phyloP scores from a whole-genome alignment of 2,113 vertebrate species.

The Marmota monax region DNA sequence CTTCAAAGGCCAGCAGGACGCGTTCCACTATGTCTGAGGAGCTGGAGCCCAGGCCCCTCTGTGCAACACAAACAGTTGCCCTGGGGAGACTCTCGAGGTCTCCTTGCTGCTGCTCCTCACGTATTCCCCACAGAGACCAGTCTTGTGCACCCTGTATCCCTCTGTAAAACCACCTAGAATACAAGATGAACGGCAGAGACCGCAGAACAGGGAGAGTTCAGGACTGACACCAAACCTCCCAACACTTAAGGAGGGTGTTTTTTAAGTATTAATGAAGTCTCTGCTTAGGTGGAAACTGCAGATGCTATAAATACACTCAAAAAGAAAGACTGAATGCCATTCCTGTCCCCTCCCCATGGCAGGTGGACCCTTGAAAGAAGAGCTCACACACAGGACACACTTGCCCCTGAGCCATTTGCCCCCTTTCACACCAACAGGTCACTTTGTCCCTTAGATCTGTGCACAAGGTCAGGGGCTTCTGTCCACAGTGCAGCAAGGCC shows the following conservation, averaged over 20 bases:
- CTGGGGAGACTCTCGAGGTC: background rate
- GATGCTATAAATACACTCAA: rapidly evolving
- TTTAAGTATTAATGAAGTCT: background rate
- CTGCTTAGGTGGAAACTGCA: background rate
- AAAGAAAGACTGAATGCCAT: rapidly evolving
- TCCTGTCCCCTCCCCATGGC: background rate
- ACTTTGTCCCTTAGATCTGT: background rate
- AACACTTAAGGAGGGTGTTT: rapidly evolving
- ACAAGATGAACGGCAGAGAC: rapidly evolving
- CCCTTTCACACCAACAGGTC: background rate
- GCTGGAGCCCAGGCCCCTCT: too few species aligned
- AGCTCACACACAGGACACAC: background rate
- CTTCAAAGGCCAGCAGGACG: background rate
- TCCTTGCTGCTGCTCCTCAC: background rate
- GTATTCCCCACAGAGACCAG: too few species aligned
- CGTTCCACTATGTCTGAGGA: rapidly evolving
- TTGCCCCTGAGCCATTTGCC: background rate
- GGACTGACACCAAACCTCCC: background rate
- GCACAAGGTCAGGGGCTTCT: background rate
- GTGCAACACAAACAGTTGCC: too few species aligned
- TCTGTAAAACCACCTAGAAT: background rate
- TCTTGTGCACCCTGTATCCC: rapidly evolving
- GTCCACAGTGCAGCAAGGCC: background rate
- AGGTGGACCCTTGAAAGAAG: background rate
- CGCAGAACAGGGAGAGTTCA: too few species aligned